A percentile compares a stretch with the other conserved stretches of the same genome.
These are phyloP conservation scores for Limnephilus rhombicus DNA, from an alignment of 2,888 invertebrate species.

Conservation along the genomic window DNA sequence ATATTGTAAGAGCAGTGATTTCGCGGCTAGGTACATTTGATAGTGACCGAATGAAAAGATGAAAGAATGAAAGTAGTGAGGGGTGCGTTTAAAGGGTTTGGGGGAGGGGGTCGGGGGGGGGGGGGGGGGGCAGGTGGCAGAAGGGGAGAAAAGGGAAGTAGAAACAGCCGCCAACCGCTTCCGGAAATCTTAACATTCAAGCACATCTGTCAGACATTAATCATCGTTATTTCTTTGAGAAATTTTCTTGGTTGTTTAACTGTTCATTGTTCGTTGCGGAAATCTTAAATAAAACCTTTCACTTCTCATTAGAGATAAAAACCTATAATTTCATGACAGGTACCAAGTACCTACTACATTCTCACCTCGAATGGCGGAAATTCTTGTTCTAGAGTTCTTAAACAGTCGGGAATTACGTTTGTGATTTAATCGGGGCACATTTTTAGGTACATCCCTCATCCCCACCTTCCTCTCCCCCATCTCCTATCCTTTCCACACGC, in stretches of 20 bases:
- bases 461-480: no score
- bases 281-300: not conserved
- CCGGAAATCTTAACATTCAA: constrained; percentile 18
- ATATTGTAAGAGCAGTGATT: not conserved
- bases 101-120: no score
- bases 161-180: constrained; percentile 20
- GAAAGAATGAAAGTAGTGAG: not conserved
- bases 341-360: no score
- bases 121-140: no score
- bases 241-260: not conserved
- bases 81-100: not conserved
- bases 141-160: not conserved
- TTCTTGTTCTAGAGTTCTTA: no score
- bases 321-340: not conserved
- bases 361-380: no score
- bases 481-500: no score
- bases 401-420: no score
- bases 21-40: not conserved
- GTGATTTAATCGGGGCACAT: no score
- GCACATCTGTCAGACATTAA: constrained; percentile 7
- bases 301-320: not conserved
- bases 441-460: no score
- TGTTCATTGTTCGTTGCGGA: not conserved
- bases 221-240: not conserved
- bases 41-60: not conserved